phyloP scores from a whole-genome alignment of 2,888 invertebrate species.

The Dermolepida albohirtum region DNA sequence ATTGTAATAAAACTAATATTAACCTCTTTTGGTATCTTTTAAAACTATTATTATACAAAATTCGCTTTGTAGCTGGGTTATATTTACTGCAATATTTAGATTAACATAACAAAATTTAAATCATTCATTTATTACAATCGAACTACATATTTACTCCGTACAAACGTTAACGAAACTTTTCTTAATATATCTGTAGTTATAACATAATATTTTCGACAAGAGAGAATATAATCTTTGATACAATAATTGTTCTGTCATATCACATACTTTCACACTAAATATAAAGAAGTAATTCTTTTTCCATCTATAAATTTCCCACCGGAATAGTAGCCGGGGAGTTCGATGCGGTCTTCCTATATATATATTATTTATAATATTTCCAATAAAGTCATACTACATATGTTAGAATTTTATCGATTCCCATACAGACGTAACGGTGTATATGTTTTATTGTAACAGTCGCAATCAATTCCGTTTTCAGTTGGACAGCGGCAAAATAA shows the following conservation, averaged over 20 bases:
- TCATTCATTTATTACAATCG: no score
- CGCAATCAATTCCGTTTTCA: slow-evolving; percentile 34
- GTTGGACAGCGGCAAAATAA: neutral
- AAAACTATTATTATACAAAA: no score
- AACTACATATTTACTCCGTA: no score
- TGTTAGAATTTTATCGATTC: slow-evolving; percentile 32
- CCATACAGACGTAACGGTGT: slow-evolving; percentile 19
- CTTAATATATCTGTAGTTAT: neutral
- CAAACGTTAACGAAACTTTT: neutral
- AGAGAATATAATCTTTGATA: slow-evolving; percentile 13
- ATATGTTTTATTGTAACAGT: slow-evolving; percentile 27
- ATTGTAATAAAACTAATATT: no score
- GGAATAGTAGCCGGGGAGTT: slow-evolving; percentile 20
- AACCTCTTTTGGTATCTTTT: no score
- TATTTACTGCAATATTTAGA: no score
- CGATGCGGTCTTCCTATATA: slow-evolving; percentile 17
- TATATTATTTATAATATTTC: slow-evolving; percentile 44
- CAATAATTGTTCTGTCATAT: slow-evolving; percentile 22
- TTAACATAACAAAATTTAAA: no score
- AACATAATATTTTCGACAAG: neutral
- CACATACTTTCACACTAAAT: slow-evolving; percentile 8
- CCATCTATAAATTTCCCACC: slow-evolving; percentile 41
- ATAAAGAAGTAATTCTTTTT: slow-evolving; percentile 38
- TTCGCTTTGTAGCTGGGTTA: no score
- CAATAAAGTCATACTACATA: slow-evolving; percentile 40